Conservation (phyloP, 2,113 vertebrate genomes). For the Sapayoa aenigma region DNA sequence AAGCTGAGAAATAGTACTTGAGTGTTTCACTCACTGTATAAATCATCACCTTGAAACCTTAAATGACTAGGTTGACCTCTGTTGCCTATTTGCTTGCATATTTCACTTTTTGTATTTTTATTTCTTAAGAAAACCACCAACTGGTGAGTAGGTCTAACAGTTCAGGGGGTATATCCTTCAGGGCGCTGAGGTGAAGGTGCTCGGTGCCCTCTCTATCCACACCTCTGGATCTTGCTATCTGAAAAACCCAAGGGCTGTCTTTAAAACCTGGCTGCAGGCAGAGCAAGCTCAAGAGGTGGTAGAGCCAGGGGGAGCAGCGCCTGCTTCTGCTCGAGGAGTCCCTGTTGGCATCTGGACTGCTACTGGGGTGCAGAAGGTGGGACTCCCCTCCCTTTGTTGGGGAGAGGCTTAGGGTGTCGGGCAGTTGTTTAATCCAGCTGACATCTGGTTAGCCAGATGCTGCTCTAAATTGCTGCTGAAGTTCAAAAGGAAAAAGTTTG, state of each 20-base stretch:
- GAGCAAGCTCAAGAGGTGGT: not conserved
- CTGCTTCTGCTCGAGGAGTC: not conserved
- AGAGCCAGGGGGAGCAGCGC: not conserved
- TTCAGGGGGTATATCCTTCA: not conserved
- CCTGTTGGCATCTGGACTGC: not conserved
- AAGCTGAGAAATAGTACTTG: not conserved
- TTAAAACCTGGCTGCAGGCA: not conserved
- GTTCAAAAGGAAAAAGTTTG: slow-evolving; percentile 30
- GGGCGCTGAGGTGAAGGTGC: not conserved
- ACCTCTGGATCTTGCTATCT: not conserved
- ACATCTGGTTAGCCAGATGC: not conserved
- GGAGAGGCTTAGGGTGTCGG: not conserved
- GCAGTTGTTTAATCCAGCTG: not conserved
- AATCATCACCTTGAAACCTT: slow-evolving; percentile 9
- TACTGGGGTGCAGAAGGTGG: not conserved
- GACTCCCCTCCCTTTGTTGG: not conserved
- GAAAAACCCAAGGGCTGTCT: not conserved
- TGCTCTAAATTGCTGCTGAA: not conserved
- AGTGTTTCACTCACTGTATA: not conserved
- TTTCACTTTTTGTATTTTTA: not conserved
- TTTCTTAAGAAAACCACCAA: not conserved
- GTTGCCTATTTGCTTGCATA: not conserved
- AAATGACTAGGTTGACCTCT: not conserved
- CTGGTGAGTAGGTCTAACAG: not conserved
- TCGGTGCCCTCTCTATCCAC: not conserved